Conservation (phyloP, 2,113 vertebrate genomes). For the Anolis sagrei region DNA sequence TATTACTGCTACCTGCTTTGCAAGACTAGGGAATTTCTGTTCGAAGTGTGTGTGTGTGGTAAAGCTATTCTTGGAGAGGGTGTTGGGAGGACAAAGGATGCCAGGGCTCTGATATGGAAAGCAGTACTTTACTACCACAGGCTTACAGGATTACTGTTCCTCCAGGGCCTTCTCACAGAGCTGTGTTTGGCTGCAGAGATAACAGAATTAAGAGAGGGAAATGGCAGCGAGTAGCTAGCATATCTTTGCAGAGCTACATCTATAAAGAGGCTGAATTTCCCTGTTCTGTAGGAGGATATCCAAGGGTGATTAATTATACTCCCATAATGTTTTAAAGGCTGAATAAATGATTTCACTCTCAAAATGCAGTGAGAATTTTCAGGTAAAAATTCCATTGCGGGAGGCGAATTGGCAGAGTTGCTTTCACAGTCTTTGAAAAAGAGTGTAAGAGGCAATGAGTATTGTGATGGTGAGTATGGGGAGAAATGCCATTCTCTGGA, state of each 20-base stretch:
- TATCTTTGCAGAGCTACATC: conserved; percentile 17
- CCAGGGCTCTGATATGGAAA: conserved; percentile 31
- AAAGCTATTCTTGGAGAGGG: conserved; percentile 8
- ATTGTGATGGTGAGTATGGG: neutral
- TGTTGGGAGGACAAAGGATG: conserved; percentile 19
- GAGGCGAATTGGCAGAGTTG: neutral
- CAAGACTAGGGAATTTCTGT: neutral
- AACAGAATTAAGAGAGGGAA: conserved; percentile 26
- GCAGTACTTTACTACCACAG: conserved; percentile 13
- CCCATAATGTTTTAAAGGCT: conserved; percentile 14
- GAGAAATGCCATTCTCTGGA: neutral
- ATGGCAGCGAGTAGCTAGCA: neutral
- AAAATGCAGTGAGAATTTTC: conserved; percentile 1
- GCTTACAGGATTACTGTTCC: conserved; percentile 32
- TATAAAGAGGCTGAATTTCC: conserved; percentile 26
- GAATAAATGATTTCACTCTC: neutral
- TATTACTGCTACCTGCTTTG: conserved; percentile 1
- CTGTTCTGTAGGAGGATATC: conserved; percentile 29
- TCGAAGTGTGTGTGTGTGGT: neutral
- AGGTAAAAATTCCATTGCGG: neutral
- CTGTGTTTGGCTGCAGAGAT: conserved; percentile 42
- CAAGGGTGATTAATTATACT: neutral
- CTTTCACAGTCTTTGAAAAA: neutral
- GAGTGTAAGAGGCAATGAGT: neutral
- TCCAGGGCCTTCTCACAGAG: conserved; percentile 27